phyloP scores from a whole-genome alignment of 2,888 invertebrate species.

The Myopa tessellatipennis region DNA sequence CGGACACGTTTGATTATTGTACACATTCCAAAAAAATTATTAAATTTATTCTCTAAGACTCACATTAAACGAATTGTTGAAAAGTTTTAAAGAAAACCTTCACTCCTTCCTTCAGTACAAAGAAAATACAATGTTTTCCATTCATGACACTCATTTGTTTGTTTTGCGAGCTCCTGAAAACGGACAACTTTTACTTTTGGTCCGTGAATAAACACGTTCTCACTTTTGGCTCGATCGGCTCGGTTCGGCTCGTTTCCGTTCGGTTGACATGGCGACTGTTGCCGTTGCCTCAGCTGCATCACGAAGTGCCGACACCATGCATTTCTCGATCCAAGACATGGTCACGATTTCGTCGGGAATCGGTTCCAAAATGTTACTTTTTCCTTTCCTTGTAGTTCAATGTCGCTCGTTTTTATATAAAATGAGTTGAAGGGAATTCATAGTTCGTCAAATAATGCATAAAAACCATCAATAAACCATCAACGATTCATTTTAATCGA shows the following conservation, averaged over 20 bases:
- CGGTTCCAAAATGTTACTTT: background rate
- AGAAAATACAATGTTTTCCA: no score
- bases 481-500: no score
- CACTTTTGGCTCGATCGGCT: background rate
- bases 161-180: no score
- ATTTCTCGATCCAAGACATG: background rate
- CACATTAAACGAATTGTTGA: no score
- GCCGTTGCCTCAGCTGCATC: background rate
- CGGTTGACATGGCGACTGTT: background rate
- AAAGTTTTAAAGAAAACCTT: no score
- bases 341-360: background rate
- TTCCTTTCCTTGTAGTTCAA: background rate
- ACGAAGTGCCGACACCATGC: background rate
- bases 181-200: conserved; percentile 11
- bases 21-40: no score
- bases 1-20: no score
- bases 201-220: conserved; percentile 8
- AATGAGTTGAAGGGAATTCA: background rate
- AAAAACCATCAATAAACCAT: background rate
- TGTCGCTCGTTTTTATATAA: background rate
- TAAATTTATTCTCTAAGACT: no score
- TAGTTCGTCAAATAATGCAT: background rate
- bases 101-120: no score
- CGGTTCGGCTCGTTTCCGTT: background rate
- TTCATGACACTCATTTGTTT: no score